Evolutionary conservation across 2,797 vertebrate genomes (phyloP).

Genomic region (Moxostoma hubbsi): DNA sequence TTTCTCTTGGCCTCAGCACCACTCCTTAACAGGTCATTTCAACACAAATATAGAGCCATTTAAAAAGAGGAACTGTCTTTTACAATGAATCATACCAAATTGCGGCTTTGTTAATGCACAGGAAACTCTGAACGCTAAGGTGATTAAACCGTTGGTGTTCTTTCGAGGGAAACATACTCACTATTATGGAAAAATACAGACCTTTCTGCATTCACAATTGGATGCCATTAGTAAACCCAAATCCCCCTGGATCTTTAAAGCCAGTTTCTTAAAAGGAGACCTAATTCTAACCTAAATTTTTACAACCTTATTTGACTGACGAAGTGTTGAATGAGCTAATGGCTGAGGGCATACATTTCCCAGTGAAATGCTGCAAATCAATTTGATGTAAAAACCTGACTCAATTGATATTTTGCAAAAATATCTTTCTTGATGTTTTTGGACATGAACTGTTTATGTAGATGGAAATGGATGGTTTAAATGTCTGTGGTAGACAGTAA

Average conservation of each 20-base stretch:
- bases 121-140: constrained; percentile 62
- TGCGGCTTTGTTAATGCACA: constrained; percentile 56
- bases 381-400: constrained; percentile 30
- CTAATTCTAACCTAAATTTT: constrained; percentile 40
- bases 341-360: constrained; percentile 28
- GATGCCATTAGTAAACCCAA: constrained; percentile 44
- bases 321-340: constrained; percentile 48
- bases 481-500: constrained; percentile 58
- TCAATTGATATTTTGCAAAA: constrained; percentile 44
- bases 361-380: constrained; percentile 35
- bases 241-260: constrained; percentile 37
- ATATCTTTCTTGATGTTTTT: constrained; percentile 53
- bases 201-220: constrained; percentile 57
- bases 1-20: constrained; percentile 35
- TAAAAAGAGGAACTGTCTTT: constrained; percentile 50
- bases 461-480: constrained; percentile 60
- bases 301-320: constrained; percentile 50
- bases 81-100: constrained; percentile 60
- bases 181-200: constrained; percentile 47
- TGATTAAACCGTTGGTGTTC: constrained; percentile 59
- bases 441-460: constrained; percentile 50
- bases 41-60: constrained; percentile 41
- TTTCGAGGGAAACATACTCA: constrained; percentile 56
- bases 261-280: constrained; percentile 41
- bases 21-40: constrained; percentile 51